These are phyloP conservation scores for Bicyclus anynana DNA, from an alignment of 1,140 invertebrate species.

Conservation along the genomic window DNA sequence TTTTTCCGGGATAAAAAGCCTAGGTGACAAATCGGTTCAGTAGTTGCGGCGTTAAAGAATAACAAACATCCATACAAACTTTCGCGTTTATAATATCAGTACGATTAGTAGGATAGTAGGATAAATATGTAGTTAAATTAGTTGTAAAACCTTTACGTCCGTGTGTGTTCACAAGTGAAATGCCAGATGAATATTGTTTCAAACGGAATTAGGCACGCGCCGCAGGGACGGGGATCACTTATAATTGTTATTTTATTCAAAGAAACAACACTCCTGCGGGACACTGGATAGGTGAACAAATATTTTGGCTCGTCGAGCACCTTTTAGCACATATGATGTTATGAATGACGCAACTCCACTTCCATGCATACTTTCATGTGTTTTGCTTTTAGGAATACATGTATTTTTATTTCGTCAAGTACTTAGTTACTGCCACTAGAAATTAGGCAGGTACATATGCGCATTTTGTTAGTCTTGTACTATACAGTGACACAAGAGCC, in stretches of 20 bases:
- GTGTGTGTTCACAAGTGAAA: constrained; percentile 51
- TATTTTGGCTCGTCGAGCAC: constrained; percentile 64
- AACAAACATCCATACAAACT: no score
- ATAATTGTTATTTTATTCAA: constrained; percentile 78
- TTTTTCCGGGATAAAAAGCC: no score
- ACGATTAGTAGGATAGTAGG: no score
- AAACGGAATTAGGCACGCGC: constrained; percentile 73
- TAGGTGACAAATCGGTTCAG: no score
- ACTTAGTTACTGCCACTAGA: no score
- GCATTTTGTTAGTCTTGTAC: no score
- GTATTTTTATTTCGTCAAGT: not conserved
- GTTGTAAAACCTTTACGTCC: not conserved
- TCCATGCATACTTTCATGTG: not conserved
- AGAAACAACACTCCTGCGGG: constrained; percentile 70
- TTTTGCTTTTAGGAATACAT: not conserved
- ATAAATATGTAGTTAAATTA: not conserved
- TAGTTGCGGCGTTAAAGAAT: no score
- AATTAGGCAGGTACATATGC: no score
- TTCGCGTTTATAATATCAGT: no score
- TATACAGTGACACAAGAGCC: no score
- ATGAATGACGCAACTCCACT: constrained; percentile 33
- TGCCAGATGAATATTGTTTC: constrained; percentile 74
- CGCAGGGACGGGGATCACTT: constrained; percentile 64
- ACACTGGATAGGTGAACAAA: constrained; percentile 65
- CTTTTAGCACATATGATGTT: constrained; percentile 56